Evolutionary conservation across 2,113 vertebrate species (phyloP).

Genomic region (Cinclus cinclus): DNA sequence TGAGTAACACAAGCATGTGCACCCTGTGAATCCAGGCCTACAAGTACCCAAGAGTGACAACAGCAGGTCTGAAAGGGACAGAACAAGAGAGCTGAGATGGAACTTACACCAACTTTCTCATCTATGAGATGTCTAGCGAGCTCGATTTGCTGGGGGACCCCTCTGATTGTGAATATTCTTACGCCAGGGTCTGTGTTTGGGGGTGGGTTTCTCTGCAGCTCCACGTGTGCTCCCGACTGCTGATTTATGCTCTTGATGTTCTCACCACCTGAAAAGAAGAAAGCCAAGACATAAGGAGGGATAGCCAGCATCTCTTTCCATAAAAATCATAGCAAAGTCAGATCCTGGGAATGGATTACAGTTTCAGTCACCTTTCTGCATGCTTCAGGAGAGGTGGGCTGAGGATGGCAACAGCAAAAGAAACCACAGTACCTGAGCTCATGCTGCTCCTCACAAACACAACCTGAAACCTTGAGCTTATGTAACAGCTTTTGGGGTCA

Average conservation of each 20-base stretch:
- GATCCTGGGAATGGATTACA: neutral
- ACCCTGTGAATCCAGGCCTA: neutral
- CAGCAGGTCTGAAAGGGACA: neutral
- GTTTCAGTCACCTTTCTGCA: neutral
- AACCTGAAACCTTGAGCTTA: neutral
- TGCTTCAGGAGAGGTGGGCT: neutral
- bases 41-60: neutral
- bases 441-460: neutral
- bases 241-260: slow-evolving; percentile 99
- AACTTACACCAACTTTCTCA: slow-evolving; percentile 96
- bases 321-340: neutral
- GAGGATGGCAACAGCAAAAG: neutral
- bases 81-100: neutral
- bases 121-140: slow-evolving; percentile 96
- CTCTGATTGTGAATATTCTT: slow-evolving; percentile 94
- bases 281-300: neutral
- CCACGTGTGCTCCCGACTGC: slow-evolving; percentile 96
- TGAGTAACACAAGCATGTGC: rapidly evolving
- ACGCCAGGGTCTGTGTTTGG: slow-evolving; percentile 93
- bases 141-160: slow-evolving; percentile 92
- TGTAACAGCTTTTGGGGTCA: neutral
- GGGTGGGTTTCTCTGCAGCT: slow-evolving; percentile 95
- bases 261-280: slow-evolving; percentile 84
- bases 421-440: neutral
- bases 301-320: neutral